Percentiles rank a stretch among this genome's conserved stretches.
These are phyloP conservation scores for Physocephala rufipes DNA, from an alignment of 2,888 invertebrate species.

Conservation along the genomic window DNA sequence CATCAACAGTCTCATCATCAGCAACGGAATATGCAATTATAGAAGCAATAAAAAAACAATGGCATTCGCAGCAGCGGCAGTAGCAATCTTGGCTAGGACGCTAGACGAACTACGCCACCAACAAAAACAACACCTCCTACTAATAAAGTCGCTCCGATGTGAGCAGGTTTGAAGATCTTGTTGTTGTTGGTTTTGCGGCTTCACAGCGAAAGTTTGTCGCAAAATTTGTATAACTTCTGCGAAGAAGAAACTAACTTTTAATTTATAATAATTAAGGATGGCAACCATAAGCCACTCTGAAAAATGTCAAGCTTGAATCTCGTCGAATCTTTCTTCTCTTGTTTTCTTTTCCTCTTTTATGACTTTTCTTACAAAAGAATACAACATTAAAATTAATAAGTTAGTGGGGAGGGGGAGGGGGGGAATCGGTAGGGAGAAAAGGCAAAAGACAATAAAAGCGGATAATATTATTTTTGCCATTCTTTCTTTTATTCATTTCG, in stretches of 20 bases:
- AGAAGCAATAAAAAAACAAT: background rate
- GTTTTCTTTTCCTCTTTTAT: too few relatives aligned
- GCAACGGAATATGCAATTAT: background rate
- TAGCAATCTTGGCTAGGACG: background rate
- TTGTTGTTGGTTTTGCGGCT: background rate
- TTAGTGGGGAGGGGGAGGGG: too few relatives aligned
- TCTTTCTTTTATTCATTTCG: background rate
- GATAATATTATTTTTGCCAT: background rate
- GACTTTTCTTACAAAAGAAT: background rate
- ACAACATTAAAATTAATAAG: too few relatives aligned
- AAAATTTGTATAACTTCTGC: conserved; percentile 4
- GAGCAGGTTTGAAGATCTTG: too few relatives aligned
- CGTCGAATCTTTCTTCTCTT: background rate
- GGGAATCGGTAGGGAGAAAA: too few relatives aligned
- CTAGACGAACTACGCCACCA: background rate
- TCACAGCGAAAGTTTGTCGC: background rate
- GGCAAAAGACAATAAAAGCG: background rate
- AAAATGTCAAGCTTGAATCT: background rate
- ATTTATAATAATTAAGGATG: conserved; percentile 15
- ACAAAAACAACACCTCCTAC: background rate
- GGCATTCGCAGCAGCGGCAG: background rate
- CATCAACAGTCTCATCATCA: background rate
- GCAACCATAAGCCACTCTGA: background rate
- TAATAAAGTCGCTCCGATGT: background rate
- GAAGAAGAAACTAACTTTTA: conserved; percentile 14